phyloP scores from a whole-genome alignment of 2,113 vertebrate genomes.

The Ochotona curzoniae region DNA sequence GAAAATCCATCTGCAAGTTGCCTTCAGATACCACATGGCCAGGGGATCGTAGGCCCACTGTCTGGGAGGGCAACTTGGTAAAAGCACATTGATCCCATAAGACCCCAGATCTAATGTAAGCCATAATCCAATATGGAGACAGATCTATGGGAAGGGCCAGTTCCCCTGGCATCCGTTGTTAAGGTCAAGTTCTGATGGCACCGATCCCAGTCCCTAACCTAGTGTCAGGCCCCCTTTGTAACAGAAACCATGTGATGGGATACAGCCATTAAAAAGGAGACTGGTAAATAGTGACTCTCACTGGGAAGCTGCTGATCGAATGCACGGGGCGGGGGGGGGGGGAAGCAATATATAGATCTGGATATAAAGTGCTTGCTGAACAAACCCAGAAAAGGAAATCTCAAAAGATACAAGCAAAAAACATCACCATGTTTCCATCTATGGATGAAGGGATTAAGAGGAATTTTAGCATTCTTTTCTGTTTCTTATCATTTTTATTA shows the following conservation, averaged over 20 bases:
- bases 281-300: not conserved
- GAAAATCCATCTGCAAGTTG: not conserved
- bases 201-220: too few species aligned
- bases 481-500: not conserved
- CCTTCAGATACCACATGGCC: fast-evolving
- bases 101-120: not conserved
- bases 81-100: not conserved
- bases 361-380: not conserved
- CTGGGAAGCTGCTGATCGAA: not conserved
- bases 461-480: slow-evolving; percentile 18
- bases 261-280: not conserved
- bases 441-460: not conserved
- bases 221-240: not conserved
- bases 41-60: not conserved
- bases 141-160: not conserved
- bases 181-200: not conserved
- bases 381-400: slow-evolving; percentile 15
- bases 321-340: not conserved
- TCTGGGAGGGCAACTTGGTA: not conserved
- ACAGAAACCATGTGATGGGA: fast-evolving
- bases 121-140: not conserved
- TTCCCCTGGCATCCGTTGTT: not conserved
- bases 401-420: not conserved
- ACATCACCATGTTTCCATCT: not conserved
- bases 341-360: not conserved